phyloP scores from a whole-genome alignment of 2,113 vertebrate genomes.

The Cnemophilus loriae region DNA sequence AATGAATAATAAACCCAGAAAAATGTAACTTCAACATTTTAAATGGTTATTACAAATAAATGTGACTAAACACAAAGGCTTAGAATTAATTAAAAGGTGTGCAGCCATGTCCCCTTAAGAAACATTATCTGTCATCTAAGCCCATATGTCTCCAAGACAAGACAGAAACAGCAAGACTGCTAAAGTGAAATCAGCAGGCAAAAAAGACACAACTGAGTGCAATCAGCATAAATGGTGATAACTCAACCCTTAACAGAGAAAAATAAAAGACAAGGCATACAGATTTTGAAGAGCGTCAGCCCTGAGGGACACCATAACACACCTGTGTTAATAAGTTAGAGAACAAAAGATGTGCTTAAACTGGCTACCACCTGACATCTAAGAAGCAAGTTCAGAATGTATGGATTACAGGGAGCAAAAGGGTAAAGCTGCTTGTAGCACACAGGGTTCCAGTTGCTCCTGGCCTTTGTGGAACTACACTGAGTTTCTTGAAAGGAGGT shows the following conservation, averaged over 20 bases:
- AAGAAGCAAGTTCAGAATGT: neutral
- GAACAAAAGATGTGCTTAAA: slow-evolving; percentile 25
- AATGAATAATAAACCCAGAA: neutral
- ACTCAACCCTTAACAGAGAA: slow-evolving; percentile 44
- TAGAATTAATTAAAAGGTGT: slow-evolving; percentile 41
- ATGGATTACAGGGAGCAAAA: neutral
- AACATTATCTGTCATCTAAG: slow-evolving; percentile 33
- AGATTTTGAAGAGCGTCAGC: slow-evolving; percentile 5
- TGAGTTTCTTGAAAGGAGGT: neutral
- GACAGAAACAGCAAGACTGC: slow-evolving; percentile 52
- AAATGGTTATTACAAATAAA: neutral
- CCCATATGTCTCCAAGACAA: slow-evolving; percentile 45
- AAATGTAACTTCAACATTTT: neutral
- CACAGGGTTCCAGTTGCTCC: accelerated
- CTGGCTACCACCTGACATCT: slow-evolving; percentile 2
- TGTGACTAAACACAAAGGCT: neutral
- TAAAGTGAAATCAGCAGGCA: slow-evolving; percentile 54
- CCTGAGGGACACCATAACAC: slow-evolving; percentile 50
- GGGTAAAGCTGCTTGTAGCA: neutral
- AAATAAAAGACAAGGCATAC: slow-evolving; percentile 9
- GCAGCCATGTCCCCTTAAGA: slow-evolving; percentile 3
- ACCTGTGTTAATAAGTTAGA: slow-evolving; percentile 49
- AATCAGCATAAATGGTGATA: slow-evolving; percentile 46
- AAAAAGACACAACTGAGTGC: slow-evolving; percentile 41
- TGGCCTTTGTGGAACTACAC: neutral